A percentile compares a stretch with the other conserved stretches of the same genome.
phyloP scores from a whole-genome alignment of 2,888 invertebrate genomes.

The Protonemura montana region DNA sequence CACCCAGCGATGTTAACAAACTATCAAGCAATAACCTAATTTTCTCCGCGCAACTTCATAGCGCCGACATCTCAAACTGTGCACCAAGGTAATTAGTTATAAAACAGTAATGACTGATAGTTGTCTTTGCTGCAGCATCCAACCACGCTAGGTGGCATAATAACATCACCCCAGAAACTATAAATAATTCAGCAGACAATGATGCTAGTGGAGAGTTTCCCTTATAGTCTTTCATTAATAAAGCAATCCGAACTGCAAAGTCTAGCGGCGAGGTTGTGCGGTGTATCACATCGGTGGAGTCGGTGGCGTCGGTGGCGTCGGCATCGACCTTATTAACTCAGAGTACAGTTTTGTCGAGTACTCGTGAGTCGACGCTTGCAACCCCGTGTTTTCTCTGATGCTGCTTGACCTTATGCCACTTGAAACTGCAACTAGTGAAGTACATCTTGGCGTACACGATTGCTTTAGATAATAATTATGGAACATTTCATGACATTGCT shows the following conservation, averaged over 20 bases:
- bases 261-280: not conserved
- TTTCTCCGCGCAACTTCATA: not conserved
- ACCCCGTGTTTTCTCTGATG: not conserved
- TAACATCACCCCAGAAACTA: constrained; percentile 2
- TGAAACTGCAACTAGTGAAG: not conserved
- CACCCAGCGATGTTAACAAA: not conserved
- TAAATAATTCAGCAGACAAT: constrained; percentile 7
- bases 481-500: not conserved
- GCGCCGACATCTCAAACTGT: not conserved
- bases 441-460: not conserved
- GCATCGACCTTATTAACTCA: not conserved
- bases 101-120: not conserved
- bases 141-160: not conserved
- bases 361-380: not conserved
- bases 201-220: not conserved
- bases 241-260: not conserved
- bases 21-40: not conserved
- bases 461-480: not conserved
- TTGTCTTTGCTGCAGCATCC: not conserved
- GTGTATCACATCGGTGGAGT: not conserved
- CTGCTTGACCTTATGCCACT: not conserved
- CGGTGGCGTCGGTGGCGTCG: not conserved
- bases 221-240: constrained; percentile 12
- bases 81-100: not conserved
- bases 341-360: not conserved